Base-by-base conservation (phyloP, 2,888 invertebrate species). In the Crossocerus cetratus region DNA sequence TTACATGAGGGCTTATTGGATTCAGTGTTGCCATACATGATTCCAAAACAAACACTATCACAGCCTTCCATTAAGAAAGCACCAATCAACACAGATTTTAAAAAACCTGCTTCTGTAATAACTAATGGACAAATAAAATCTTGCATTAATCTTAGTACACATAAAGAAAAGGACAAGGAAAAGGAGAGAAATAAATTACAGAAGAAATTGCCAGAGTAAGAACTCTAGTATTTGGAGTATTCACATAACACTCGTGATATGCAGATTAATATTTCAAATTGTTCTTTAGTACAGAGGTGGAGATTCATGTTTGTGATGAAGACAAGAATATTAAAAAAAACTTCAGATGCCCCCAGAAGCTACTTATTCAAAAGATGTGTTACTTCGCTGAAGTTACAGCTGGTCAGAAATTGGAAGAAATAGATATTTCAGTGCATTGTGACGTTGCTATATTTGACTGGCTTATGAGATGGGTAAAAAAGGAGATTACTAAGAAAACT, bases 401-500 rank as follows among this genome's bases (percentile, higher is more conserved):
- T 16, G 96, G 94, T 0, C 96, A 96, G 87, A 93, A 94, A 69
- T 90, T 97, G 5, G 95, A 96, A 86, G 98, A 98, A 85, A 97
- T 98, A 94, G 98, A 98, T 86, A 98, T 99, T 81, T 98, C 98
- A 0, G 98, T 99, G 0, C 98, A 98, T 88, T 99, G 98, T 88
- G 98, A 99, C 91, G 95, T 99, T 69, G 93, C 96, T 88, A 97
- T 98, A 74, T 99, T 99, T 90, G 98, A 98, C 85, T 98, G 98
- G 98, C 91, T 99, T 64, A 97, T 98, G 96, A 94, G 95, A 78
- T 98, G 98, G 97, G 96, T 98, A n/a, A 97, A 97, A 89, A 93
- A 94, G 42, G 95, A 95, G 82, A 91, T 92, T 0, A 92, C 93
- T 72, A 91, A 93, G 71, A 93, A 93, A 69, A 93, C 93, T 0